Evolutionary conservation across 2,113 vertebrate genomes (phyloP).

Genomic region (Helogale parvula): DNA sequence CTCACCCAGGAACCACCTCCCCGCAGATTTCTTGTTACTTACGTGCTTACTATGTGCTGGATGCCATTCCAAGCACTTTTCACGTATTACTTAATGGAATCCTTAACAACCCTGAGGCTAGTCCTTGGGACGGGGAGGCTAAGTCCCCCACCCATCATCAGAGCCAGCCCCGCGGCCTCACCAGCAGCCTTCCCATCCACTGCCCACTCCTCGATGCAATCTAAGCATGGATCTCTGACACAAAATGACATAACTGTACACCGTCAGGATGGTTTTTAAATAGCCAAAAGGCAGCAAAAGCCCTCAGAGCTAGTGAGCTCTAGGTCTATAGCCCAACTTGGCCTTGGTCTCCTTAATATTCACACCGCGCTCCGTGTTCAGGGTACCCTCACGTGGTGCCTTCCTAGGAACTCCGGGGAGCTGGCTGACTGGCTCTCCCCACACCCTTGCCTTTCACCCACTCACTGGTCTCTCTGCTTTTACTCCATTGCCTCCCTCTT

Average conservation of each 20-base stretch:
- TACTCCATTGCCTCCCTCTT: background rate
- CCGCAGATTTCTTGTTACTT: background rate
- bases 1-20: background rate
- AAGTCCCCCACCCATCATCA: background rate
- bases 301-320: background rate
- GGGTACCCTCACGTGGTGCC: background rate
- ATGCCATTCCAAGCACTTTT: background rate
- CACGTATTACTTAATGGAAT: background rate
- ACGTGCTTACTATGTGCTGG: background rate
- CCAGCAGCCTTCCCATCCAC: background rate
- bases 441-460: background rate
- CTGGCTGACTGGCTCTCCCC: background rate
- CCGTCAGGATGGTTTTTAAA: background rate
- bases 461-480: background rate
- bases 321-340: background rate
- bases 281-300: background rate
- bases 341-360: background rate
- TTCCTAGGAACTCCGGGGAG: background rate
- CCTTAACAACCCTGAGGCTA: background rate
- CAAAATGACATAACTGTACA: background rate
- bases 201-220: too few relatives aligned
- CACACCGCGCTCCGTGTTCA: rapidly evolving
- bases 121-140: background rate
- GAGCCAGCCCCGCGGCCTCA: background rate
- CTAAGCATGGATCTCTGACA: background rate